phyloP scores from a whole-genome alignment of 2,113 vertebrate genomes.

The Etheostoma cragini region DNA sequence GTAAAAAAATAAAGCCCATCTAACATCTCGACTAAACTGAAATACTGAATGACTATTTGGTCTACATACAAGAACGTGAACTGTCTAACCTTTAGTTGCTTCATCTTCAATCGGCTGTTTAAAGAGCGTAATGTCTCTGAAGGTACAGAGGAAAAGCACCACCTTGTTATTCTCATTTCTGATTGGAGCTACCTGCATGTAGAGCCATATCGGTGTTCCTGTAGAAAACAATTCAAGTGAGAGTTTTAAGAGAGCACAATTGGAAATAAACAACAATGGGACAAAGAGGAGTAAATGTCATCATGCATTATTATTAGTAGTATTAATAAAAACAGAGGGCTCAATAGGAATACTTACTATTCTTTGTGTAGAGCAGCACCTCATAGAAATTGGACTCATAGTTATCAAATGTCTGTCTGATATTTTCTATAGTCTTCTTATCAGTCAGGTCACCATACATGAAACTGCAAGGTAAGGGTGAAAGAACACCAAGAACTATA shows the following conservation, averaged over 20 bases:
- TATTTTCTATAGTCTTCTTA: conserved; percentile 96
- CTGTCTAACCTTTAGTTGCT: conserved; percentile 91
- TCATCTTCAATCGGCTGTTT: conserved; percentile 98
- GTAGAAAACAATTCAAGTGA: conserved; percentile 29
- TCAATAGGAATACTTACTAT: conserved; percentile 88
- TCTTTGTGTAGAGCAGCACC: conserved; percentile 98
- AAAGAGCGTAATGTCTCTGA: conserved; percentile 98
- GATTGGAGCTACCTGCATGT: conserved; percentile 99
- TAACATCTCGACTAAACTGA: neutral
- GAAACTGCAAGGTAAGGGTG: conserved; percentile 86
- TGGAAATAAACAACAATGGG: neutral
- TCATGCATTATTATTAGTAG: neutral
- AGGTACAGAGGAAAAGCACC: conserved; percentile 98
- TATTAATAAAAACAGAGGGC: neutral
- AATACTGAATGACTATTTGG: neutral
- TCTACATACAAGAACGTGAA: neutral
- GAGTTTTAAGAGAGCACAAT: neutral
- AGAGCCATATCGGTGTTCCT: conserved; percentile 99
- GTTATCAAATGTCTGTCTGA: conserved; percentile 94
- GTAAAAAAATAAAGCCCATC: neutral
- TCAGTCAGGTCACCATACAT: conserved; percentile 99
- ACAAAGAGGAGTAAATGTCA: neutral
- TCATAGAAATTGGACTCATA: conserved; percentile 98
- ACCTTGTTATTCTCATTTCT: conserved; percentile 98
- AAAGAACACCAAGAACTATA: neutral